Evolutionary conservation across 1,140 invertebrate species (phyloP).

Genomic region (Pararge aegeria): DNA sequence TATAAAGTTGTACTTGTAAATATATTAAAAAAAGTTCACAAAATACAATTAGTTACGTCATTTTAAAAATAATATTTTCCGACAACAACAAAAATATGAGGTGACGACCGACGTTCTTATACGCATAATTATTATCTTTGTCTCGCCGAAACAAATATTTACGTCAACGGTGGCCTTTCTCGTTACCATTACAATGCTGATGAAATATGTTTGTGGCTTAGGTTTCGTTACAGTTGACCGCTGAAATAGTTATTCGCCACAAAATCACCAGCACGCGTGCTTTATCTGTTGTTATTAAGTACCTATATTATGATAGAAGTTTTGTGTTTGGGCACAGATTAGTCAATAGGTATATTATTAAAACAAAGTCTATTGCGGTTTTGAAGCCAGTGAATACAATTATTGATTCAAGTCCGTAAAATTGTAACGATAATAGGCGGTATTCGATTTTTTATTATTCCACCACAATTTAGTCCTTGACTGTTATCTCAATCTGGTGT

Average conservation of each 20-base stretch:
- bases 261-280: neutral
- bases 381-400: too few relatives aligned
- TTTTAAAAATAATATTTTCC: slow-evolving; percentile 7
- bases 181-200: slow-evolving; percentile 2
- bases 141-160: slow-evolving; percentile 3
- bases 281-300: neutral
- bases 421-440: too few relatives aligned
- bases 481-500: too few relatives aligned
- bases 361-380: too few relatives aligned
- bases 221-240: neutral
- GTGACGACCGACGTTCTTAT: slow-evolving; percentile 17
- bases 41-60: neutral
- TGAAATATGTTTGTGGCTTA: neutral
- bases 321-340: neutral
- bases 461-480: too few relatives aligned
- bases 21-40: too few relatives aligned
- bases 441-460: too few relatives aligned
- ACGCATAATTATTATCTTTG: slow-evolving; percentile 5
- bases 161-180: slow-evolving; percentile 25
- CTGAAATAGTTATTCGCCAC: neutral
- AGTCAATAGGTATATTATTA: neutral
- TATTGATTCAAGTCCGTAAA: too few relatives aligned
- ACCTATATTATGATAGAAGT: neutral
- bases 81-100: slow-evolving; percentile 22
- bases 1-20: too few relatives aligned